These are phyloP conservation scores for Rhopalosiphum nymphaeae DNA, from an alignment of 2,888 invertebrate species.

Conservation along the genomic window DNA sequence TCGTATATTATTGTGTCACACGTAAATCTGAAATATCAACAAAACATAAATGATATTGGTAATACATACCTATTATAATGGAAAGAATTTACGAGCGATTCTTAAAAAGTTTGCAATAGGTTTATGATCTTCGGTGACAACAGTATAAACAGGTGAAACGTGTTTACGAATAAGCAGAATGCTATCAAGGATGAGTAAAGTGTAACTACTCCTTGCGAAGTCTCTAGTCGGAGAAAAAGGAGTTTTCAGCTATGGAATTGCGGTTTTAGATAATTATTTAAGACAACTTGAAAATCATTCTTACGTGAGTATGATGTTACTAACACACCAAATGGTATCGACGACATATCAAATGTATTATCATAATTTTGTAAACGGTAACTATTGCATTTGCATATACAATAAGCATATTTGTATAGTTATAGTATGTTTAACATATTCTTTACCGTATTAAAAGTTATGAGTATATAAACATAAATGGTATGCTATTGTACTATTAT, in stretches of 20 bases:
- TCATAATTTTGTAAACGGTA: neutral
- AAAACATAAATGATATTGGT: neutral
- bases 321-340: neutral
- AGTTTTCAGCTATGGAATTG: neutral
- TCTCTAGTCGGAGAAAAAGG: neutral
- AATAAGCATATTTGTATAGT: no score
- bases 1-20: neutral
- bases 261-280: neutral
- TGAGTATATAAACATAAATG: neutral
- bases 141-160: neutral
- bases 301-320: neutral
- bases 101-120: neutral
- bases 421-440: no score
- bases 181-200: neutral
- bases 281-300: neutral
- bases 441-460: neutral
- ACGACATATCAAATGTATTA: neutral
- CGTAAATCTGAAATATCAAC: slow-evolving; percentile 37
- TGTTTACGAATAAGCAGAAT: neutral
- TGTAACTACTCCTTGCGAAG: neutral
- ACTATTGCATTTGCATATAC: neutral
- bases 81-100: neutral
- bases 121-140: neutral
- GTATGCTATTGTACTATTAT: neutral
- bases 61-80: neutral